phyloP scores from a whole-genome alignment of 1,140 invertebrate species.

The Zaprionus ghesquierei region DNA sequence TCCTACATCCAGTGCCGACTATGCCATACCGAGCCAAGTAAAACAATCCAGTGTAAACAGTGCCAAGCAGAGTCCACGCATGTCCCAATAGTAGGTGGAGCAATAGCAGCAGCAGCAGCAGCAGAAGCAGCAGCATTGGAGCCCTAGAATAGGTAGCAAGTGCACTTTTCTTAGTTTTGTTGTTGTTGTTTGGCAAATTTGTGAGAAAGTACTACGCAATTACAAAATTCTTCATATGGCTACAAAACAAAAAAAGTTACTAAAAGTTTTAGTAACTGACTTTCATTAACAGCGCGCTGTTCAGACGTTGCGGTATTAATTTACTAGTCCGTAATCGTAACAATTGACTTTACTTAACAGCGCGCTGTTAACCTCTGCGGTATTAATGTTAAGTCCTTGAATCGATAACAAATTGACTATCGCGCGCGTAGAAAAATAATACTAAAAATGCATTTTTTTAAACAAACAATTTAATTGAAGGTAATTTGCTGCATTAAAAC shows the following conservation, averaged over 20 bases:
- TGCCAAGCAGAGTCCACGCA: background rate
- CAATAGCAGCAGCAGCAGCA: background rate
- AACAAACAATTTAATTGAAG: background rate
- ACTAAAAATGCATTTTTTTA: too few species aligned
- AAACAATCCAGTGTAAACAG: background rate
- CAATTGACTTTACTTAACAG: background rate
- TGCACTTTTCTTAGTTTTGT: slow-evolving; percentile 24
- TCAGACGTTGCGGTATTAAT: too few species aligned
- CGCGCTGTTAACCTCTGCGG: background rate
- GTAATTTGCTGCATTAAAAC: background rate
- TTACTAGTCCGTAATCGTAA: too few species aligned
- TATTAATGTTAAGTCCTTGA: background rate
- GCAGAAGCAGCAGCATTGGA: background rate
- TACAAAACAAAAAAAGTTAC: too few species aligned
- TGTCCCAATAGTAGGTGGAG: background rate
- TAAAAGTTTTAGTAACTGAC: too few species aligned
- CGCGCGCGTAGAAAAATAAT: too few species aligned
- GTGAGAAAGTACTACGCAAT: background rate
- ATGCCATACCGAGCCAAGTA: too few species aligned
- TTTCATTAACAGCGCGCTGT: too few species aligned
- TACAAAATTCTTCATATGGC: background rate
- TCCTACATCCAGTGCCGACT: background rate
- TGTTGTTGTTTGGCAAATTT: slow-evolving; percentile 19
- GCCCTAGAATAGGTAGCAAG: background rate
- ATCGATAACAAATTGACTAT: background rate